Conservation (phyloP, 2,888 invertebrate species). For the Acleris literana region DNA sequence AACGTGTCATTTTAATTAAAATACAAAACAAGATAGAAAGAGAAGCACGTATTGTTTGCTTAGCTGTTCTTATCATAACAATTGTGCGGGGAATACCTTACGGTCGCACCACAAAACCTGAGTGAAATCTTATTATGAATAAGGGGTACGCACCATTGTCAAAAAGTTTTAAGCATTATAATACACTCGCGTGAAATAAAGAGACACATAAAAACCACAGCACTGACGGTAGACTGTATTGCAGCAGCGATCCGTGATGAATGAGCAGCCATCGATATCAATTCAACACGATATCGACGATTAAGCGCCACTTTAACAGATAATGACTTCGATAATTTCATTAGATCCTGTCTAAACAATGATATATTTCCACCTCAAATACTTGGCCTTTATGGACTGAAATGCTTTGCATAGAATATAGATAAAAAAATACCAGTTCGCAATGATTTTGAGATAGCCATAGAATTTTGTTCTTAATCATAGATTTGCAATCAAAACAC, state of each 20-base stretch:
- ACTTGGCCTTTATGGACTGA: conserved; percentile 17
- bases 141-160: conserved; percentile 31
- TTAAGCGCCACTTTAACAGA: conserved; percentile 67
- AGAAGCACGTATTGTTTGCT: conserved; percentile 28
- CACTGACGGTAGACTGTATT: conserved; percentile 21
- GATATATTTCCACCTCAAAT: conserved; percentile 48
- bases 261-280: conserved; percentile 27
- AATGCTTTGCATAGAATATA: conserved; percentile 8
- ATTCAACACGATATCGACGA: conserved; percentile 23
- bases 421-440: conserved; percentile 19
- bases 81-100: conserved; percentile 10
- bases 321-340: conserved; percentile 60
- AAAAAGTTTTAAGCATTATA: conserved; percentile 28
- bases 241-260: conserved; percentile 20
- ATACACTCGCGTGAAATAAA: conserved; percentile 14
- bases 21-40: background rate
- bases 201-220: conserved; percentile 9
- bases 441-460: conserved; percentile 24
- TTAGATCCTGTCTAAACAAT: conserved; percentile 50
- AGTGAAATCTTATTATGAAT: background rate
- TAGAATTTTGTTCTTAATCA: conserved; percentile 23
- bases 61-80: conserved; percentile 33
- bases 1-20: background rate
- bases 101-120: background rate
- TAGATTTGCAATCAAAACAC: conserved; percentile 29